Conservation (phyloP, 2,797 vertebrate genomes). For the Denticeps clupeoides region DNA sequence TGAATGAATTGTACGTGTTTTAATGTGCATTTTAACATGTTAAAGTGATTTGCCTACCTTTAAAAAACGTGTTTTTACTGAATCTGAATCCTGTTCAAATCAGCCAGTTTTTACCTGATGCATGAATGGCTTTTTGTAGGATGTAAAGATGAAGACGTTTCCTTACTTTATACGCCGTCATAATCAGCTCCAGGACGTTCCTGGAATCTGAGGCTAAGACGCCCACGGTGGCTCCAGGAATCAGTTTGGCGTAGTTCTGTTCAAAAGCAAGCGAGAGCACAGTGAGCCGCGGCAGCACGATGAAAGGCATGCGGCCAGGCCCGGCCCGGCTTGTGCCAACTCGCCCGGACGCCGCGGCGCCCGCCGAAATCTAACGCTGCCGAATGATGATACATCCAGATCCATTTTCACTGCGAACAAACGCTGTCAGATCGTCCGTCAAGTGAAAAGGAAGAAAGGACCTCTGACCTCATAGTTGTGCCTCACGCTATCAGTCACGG, state of each 20-base stretch:
- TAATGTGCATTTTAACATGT: no score
- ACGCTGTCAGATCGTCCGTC: conserved; percentile 1
- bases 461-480: conserved; percentile 77
- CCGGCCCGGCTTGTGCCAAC: no score
- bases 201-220: conserved; percentile 72
- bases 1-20: no score
- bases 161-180: conserved; percentile 85
- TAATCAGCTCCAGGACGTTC: conserved; percentile 87
- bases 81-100: no score
- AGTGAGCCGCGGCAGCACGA: conserved; percentile 6
- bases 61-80: no score
- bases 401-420: background rate
- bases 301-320: background rate
- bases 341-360: no score
- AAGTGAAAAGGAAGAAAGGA: conserved; percentile 7
- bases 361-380: no score
- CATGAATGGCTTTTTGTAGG: no score
- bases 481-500: conserved; percentile 74
- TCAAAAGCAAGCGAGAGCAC: conserved; percentile 10
- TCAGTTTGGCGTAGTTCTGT: conserved; percentile 88
- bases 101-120: no score
- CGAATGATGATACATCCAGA: no score
- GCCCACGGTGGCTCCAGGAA: conserved; percentile 92
- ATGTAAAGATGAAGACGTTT: no score
- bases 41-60: no score